Evolutionary conservation across 2,113 vertebrate species (phyloP), one percentile per base, ranked within the genome.

Genomic region (Empidonax alnorum): DNA sequence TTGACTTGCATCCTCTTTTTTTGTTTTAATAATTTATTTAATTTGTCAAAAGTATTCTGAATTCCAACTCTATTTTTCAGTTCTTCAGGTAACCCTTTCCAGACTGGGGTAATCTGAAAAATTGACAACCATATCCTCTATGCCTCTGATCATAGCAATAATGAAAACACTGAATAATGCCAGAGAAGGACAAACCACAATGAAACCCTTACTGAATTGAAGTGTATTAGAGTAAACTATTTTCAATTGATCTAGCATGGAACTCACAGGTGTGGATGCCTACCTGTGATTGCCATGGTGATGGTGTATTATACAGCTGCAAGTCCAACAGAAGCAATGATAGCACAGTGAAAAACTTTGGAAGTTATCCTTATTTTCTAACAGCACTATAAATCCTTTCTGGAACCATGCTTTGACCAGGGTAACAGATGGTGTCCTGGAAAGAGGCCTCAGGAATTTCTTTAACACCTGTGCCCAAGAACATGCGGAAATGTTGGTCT

Each of bases 261-360:
- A 88, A 50, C 37, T 83, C 58, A 41, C 20, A 66, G 66, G 46
- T 0, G 1, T 27, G 44, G 44, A 24, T 61, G 28, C n/a, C 37
- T 46, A 66, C 66, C 41, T 67, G 46, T 53, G 44, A 69, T 69
- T 0, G 0, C 27, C 49, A 13, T 14, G 22, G 56, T 0, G 0
- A 71, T 74, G 72, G 31, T 87, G 35, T 12, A 55, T 62, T 18
- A 27, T 2, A 37, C 0, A 0, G 20, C 41, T 69, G 59, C n/a
- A 76, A 69, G 9, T 49, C 46, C 16, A 37, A 42, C 50, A 93
- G 42, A 85, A 85, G 27, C 22, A 79, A 30, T 33, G 44, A 68
- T 2, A 88, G 37, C 25, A 55, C 42, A 55, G 5, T 47, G 58
- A 86, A 89, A 89, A 67, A 12, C 31, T 47, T 69, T 39, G 14